Base-by-base conservation (phyloP, 1,140 invertebrate genomes). In the Anagrus nilaparvatae region DNA sequence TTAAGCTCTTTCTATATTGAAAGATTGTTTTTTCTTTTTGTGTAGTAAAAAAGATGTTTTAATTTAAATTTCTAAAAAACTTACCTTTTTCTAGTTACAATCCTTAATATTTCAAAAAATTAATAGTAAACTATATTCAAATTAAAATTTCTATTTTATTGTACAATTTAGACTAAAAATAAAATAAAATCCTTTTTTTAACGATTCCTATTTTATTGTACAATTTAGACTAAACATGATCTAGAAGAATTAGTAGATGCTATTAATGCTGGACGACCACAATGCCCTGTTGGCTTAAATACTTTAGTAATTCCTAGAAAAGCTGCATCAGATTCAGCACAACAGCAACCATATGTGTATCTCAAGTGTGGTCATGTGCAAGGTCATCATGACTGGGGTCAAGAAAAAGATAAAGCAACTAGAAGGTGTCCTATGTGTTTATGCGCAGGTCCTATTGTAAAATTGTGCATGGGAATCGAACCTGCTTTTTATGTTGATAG, bases 281-380 rank as follows among this genome's bases (percentile, higher is more conserved):
- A 97, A 63, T 99, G 96, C 73, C 96, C 96, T 29, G 96, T 99
- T 16, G 96, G 96, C 25, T 73, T 99, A 17, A 98, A 97, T 66
- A 99, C 96, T 2, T 74, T 99, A 46, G 94, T 99, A 4, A 93
- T 99, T 59, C 94, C 96, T 30, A 76, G 91, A 52, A 90, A 86
- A 71, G 79, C 86, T 47, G 84, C 81, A 44, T 68, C 79, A 25
- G 76, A 79, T 48, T 82, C 82, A 45, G 67, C 63, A n/a, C 80
- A 79, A 50, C 75, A 82, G 61, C 90, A 93, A 65, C 93, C 94
- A 40, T 97, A 97, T 70, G 95, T 98, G 21, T 99, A 99, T 69
- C 75, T 98, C 43, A 87, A 88, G 59, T 99, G 96, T 70, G 96
- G 96, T 12, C 96, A 99, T 67, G 96, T 99, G 12, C 96, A 99